Percentiles rank a stretch among this genome's conserved stretches.
These are phyloP conservation scores for Serilophus lunatus DNA, from an alignment of 2,113 vertebrate genomes.

Conservation along the genomic window DNA sequence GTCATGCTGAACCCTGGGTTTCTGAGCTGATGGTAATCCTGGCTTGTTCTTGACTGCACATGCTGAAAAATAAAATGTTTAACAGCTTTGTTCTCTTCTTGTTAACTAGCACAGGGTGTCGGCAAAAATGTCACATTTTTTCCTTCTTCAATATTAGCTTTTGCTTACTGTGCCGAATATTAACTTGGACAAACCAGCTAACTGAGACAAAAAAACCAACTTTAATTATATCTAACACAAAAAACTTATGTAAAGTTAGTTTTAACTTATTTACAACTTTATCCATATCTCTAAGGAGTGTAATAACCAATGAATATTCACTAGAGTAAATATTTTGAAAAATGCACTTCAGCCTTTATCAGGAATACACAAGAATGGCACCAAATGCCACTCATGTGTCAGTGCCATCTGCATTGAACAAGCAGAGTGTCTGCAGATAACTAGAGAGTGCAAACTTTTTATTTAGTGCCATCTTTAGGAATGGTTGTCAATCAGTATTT, in stretches of 20 bases:
- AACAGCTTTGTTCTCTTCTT: neutral
- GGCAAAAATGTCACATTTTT: neutral
- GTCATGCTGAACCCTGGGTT: neutral
- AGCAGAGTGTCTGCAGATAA: neutral
- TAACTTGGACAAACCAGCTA: neutral
- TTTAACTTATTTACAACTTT: neutral
- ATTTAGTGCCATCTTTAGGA: neutral
- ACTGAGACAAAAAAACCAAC: neutral
- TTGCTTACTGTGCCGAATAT: neutral
- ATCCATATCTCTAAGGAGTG: neutral
- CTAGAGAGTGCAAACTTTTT: neutral
- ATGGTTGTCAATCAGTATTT: neutral
- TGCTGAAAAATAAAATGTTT: neutral
- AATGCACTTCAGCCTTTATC: neutral
- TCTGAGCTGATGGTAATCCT: neutral
- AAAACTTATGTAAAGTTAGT: neutral
- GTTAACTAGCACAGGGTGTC: neutral
- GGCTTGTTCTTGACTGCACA: neutral
- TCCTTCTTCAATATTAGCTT: neutral
- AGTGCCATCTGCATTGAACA: rapidly evolving
- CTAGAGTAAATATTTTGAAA: neutral
- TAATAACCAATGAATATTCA: neutral
- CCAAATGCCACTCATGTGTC: neutral
- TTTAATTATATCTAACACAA: neutral
- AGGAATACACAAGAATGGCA: neutral